phyloP scores from a whole-genome alignment of 2,888 invertebrate genomes.

The Apomyelois bistriatella region DNA sequence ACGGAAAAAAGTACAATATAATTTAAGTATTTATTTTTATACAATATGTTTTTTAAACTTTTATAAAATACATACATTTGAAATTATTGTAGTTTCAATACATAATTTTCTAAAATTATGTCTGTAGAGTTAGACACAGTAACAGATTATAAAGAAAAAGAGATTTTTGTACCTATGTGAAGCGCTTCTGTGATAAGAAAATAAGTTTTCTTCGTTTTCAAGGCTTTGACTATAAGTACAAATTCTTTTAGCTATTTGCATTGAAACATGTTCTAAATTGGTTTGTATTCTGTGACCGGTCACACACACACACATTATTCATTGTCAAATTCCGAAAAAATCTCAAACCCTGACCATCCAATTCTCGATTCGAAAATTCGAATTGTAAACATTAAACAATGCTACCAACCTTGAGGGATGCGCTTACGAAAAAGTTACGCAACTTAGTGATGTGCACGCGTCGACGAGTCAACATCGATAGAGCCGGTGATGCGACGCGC shows the following conservation, averaged over 20 bases:
- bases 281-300: background rate
- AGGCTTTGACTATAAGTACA: too few species aligned
- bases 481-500: slow-evolving; percentile 20
- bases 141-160: too few species aligned
- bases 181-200: too few species aligned
- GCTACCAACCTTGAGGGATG: slow-evolving; percentile 24
- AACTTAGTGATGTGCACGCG: slow-evolving; percentile 24
- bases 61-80: too few species aligned
- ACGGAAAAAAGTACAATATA: too few species aligned
- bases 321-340: slow-evolving; percentile 5
- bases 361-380: slow-evolving; percentile 13
- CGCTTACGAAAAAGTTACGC: slow-evolving; percentile 28
- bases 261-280: background rate
- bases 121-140: too few species aligned
- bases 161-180: too few species aligned
- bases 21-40: too few species aligned
- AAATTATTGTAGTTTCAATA: too few species aligned
- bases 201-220: too few species aligned
- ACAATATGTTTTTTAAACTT: too few species aligned
- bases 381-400: slow-evolving; percentile 15
- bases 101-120: too few species aligned
- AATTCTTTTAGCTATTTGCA: background rate
- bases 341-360: slow-evolving; percentile 11
- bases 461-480: slow-evolving; percentile 6
- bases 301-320: background rate